phyloP scores from a whole-genome alignment of 2,888 invertebrate genomes.

The Pandemis corylana region DNA sequence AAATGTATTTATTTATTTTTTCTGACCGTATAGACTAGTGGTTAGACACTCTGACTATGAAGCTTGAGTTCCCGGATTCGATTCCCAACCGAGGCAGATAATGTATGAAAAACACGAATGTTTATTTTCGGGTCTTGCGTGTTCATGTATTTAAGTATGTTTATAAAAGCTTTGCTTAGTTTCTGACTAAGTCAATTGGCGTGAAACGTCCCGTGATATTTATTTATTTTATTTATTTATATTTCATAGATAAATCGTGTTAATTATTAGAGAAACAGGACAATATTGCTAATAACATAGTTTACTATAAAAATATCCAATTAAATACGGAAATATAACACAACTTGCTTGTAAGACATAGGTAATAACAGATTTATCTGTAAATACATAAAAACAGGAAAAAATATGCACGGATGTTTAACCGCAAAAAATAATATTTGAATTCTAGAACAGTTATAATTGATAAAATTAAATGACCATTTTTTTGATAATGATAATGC shows the following conservation, averaged over 20 bases:
- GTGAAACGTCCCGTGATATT: too few relatives aligned
- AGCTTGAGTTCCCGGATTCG: too few relatives aligned
- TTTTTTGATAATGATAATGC: neutral
- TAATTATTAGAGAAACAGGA: neutral
- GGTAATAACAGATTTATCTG: conserved; percentile 6
- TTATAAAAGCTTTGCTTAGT: neutral
- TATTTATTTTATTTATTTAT: neutral
- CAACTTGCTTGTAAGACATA: neutral
- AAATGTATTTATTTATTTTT: too few relatives aligned
- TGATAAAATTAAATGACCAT: neutral
- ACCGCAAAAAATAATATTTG: conserved; percentile 28
- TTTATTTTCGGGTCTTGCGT: too few relatives aligned
- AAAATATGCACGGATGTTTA: neutral
- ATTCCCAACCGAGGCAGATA: too few relatives aligned
- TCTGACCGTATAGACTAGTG: too few relatives aligned
- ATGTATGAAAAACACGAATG: too few relatives aligned
- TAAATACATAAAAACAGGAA: conserved; percentile 30
- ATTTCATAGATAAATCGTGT: neutral
- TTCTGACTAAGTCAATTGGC: too few relatives aligned
- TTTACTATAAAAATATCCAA: conserved; percentile 7
- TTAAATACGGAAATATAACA: neutral
- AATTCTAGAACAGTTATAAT: conserved; percentile 5
- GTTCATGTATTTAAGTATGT: too few relatives aligned
- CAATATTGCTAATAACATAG: neutral
- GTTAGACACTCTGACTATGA: too few relatives aligned